Evolutionary conservation across 2,797 vertebrate species (phyloP).

Genomic region (Phrynocephalus guinanensis): DNA sequence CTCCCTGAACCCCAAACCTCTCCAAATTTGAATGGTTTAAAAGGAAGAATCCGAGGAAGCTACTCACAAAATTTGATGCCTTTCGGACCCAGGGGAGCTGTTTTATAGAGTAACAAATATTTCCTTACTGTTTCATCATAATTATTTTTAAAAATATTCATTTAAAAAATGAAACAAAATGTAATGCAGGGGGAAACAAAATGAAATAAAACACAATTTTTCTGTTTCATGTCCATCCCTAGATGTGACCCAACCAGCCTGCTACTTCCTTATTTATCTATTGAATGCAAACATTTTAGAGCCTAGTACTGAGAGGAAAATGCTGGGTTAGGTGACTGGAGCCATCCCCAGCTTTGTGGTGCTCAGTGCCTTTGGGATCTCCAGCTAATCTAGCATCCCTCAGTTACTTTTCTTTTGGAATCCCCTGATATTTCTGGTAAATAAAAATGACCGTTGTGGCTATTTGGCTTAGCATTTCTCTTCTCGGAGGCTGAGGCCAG

Average conservation of each 20-base stretch:
- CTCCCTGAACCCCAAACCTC: no score
- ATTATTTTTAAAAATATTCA: no score
- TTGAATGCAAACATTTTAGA: not conserved
- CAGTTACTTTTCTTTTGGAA: not conserved
- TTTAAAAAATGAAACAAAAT: no score
- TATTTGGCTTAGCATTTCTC: not conserved
- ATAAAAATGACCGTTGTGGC: not conserved
- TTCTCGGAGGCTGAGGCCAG: not conserved
- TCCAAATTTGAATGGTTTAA: no score
- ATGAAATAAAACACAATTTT: no score
- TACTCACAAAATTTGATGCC: no score
- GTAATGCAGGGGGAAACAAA: no score
- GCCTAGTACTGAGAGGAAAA: not conserved
- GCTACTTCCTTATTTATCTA: not conserved
- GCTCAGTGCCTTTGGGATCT: not conserved
- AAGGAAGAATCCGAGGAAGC: no score
- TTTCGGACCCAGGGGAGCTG: no score
- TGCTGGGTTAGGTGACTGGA: not conserved
- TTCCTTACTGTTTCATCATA: no score
- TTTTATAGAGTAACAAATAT: no score
- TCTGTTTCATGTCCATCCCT: no score
- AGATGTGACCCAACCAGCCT: not conserved
- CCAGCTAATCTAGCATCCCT: not conserved
- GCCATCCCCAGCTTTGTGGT: not conserved
- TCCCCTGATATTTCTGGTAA: not conserved